Base-by-base conservation (phyloP, 2,797 vertebrate species). In the Crenichthys baileyi region DNA sequence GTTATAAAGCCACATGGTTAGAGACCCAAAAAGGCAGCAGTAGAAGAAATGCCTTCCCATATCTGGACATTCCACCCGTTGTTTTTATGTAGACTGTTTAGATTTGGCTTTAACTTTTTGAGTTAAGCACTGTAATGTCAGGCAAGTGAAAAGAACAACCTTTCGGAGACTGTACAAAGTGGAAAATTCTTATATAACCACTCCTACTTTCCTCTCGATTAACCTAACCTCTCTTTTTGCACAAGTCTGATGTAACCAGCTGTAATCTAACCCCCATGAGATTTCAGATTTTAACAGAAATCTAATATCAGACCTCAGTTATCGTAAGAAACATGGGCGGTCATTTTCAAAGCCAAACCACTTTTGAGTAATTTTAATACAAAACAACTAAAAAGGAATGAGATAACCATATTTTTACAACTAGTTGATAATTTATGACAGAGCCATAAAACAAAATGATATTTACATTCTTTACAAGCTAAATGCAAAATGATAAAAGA, bases 1-100 rank as follows among this genome's bases (percentile, higher is more conserved):
- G 60, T 56, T 4, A 76, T 77, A 71, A 22, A 90, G 63, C 91
- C 87, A 90, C 91, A 94, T 92, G 36, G 24, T 89, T 65, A 60
- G 73, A 58, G 16, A 12, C 8, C 39, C 26, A 22, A 76, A 26
- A 5, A 20, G 24, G 46, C 63, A 50, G 24, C 63, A 78, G n/a
- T 24, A 22, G 7, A 1, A 83, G 9, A 7, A 77, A 68, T 11
- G 11, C 12, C 9, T 41, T 13, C 16, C n/a, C 13, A 1, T n/a
- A n/a, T 73, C 41, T n/a, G 4, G 6, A 2, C 24, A 13, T 46
- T 63, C 26, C 22, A 15, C 31, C 4, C 5, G 11, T 22, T 73
- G 36, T 44, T 39, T 56, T 5, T 12, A n/a, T 0, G 0, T 5
- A 26, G n/a, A 26, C 5, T 12, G 60, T 53, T 53, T 7, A 8